These are phyloP conservation scores for Coregonus clupeaformis DNA, from an alignment of 2,113 vertebrate species.

Conservation along the genomic window DNA sequence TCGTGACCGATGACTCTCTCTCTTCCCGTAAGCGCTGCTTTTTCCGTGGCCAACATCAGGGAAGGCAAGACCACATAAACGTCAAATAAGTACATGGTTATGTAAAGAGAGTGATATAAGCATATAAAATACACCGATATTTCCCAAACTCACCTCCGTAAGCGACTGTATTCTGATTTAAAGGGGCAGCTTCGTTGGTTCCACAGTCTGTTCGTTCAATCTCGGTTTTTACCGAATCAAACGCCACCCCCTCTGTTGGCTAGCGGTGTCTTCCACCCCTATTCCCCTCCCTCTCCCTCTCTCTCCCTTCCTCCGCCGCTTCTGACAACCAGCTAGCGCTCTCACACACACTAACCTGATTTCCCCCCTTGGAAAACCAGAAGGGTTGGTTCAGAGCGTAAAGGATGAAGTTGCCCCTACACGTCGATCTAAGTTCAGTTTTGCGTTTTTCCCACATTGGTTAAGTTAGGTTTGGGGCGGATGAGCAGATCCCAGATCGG, in stretches of 20 bases:
- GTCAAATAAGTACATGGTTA: not conserved
- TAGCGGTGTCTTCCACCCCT: constrained; percentile 63
- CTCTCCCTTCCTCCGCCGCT: constrained; percentile 26
- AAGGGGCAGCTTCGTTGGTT: constrained; percentile 74
- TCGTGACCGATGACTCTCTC: constrained; percentile 67
- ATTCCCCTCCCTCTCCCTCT: too few species aligned
- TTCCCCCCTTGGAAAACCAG: constrained; percentile 26
- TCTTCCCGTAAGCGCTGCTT: constrained; percentile 47
- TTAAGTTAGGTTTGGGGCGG: not conserved
- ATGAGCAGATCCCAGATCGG: not conserved
- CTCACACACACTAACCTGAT: constrained; percentile 46
- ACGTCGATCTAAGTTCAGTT: not conserved
- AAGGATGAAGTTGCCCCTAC: not conserved
- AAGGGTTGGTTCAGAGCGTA: constrained; percentile 12
- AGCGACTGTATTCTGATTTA: constrained; percentile 70
- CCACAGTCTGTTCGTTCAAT: constrained; percentile 62
- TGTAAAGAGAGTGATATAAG: constrained; percentile 22
- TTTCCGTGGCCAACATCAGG: constrained; percentile 42
- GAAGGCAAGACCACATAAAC: constrained; percentile 11
- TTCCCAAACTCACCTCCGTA: constrained; percentile 73
- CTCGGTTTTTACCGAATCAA: constrained; percentile 66
- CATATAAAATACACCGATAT: constrained; percentile 37
- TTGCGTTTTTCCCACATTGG: not conserved
- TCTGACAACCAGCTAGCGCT: constrained; percentile 33
- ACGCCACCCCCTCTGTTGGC: constrained; percentile 70